phyloP scores from a whole-genome alignment of 2,797 vertebrate species.

The Gymnothorax reevesii region DNA sequence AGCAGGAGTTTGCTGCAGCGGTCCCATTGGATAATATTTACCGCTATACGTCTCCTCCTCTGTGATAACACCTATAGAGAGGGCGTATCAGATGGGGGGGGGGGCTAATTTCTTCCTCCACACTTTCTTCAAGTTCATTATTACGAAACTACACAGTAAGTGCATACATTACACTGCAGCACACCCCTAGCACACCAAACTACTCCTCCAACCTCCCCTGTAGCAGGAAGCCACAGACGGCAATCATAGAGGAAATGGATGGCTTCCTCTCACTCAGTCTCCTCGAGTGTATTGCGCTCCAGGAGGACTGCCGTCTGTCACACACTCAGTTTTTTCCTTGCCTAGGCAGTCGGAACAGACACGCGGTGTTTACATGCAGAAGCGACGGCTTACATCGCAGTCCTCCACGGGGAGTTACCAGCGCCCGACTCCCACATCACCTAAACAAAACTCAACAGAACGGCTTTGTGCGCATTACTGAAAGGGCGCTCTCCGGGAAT shows the following conservation, averaged over 20 bases:
- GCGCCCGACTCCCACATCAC: background rate
- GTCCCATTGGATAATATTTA: conserved; percentile 15
- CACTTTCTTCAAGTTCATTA: too few relatives aligned
- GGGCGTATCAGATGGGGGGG: too few relatives aligned
- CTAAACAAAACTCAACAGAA: background rate
- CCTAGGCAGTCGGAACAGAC: background rate
- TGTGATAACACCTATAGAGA: background rate
- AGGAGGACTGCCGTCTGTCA: background rate
- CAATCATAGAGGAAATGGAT: background rate
- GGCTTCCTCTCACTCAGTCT: background rate
- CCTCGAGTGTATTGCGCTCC: background rate
- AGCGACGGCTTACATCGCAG: background rate
- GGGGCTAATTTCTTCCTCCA: too few relatives aligned
- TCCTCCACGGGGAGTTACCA: background rate
- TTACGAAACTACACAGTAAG: too few relatives aligned
- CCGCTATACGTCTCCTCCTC: background rate
- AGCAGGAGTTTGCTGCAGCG: background rate
- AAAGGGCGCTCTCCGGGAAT: background rate
- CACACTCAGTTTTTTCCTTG: background rate
- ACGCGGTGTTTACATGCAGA: background rate
- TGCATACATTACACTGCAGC: too few relatives aligned
- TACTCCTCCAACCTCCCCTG: too few relatives aligned
- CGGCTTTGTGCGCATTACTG: background rate
- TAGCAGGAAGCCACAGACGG: conserved; percentile 4
- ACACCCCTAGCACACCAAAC: too few relatives aligned